Conservation (phyloP, 2,113 vertebrate genomes). For the Zosterops japonicus region DNA sequence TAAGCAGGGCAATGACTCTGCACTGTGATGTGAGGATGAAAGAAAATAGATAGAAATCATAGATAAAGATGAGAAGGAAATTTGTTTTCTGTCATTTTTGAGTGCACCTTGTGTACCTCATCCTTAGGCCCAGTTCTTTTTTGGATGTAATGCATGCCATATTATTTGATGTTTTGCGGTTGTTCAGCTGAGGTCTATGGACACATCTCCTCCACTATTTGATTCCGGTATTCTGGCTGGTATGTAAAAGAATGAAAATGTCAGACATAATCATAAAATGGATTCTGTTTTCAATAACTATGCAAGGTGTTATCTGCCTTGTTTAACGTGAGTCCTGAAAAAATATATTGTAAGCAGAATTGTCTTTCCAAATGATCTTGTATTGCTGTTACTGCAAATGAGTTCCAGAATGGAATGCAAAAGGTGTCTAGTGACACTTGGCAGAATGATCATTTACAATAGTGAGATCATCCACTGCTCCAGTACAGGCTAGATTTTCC, state of each 20-base stretch:
- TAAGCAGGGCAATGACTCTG: neutral
- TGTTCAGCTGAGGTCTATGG: neutral
- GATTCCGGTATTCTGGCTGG: neutral
- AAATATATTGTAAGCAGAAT: neutral
- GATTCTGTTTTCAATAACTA: constrained; percentile 36
- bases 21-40: neutral
- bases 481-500: neutral
- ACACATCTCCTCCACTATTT: neutral
- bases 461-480: neutral
- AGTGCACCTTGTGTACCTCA: neutral
- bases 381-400: neutral
- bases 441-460: neutral
- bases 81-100: constrained; percentile 11
- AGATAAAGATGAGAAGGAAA: neutral
- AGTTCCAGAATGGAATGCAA: neutral
- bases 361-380: constrained; percentile 1
- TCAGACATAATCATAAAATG: neutral
- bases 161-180: neutral
- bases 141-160: neutral
- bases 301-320: constrained; percentile 5
- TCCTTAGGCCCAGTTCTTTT: neutral
- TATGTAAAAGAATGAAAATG: neutral
- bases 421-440: neutral
- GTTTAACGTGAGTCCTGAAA: neutral
- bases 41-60: neutral